Conservation (phyloP, 1,140 invertebrate genomes). For the Bombus sibiricus region DNA sequence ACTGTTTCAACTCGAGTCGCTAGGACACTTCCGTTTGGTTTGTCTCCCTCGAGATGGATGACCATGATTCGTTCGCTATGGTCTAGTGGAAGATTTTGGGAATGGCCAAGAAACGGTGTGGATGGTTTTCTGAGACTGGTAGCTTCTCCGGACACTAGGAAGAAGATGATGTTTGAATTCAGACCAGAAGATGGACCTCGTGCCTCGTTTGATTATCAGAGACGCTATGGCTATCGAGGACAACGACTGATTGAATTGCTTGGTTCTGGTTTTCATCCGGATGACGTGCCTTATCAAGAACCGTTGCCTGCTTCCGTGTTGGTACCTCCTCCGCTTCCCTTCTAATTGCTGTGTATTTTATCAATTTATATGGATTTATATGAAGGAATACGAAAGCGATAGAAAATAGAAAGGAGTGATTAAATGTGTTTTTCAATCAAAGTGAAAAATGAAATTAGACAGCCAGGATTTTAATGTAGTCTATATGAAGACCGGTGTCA, state of each 20-base stretch:
- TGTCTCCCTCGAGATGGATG: slow-evolving; percentile 32
- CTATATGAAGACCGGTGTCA: slow-evolving; percentile 84
- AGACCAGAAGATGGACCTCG: slow-evolving; percentile 63
- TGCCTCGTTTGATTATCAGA: slow-evolving; percentile 53
- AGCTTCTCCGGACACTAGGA: neutral
- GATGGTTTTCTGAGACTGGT: slow-evolving; percentile 30
- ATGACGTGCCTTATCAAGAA: neutral
- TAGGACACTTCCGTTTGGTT: slow-evolving; percentile 50
- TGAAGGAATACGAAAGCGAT: neutral
- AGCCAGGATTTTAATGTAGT: slow-evolving; percentile 86
- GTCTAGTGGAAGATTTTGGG: slow-evolving; percentile 9
- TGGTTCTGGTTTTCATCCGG: slow-evolving; percentile 49
- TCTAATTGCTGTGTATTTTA: neutral
- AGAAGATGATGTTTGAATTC: slow-evolving; percentile 55
- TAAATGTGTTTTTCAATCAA: neutral
- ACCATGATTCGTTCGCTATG: slow-evolving; percentile 4
- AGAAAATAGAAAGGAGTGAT: neutral
- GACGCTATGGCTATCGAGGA: slow-evolving; percentile 59
- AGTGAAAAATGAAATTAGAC: slow-evolving; percentile 73
- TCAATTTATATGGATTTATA: neutral
- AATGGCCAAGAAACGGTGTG: slow-evolving; percentile 41
- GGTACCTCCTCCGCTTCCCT: slow-evolving; percentile 22
- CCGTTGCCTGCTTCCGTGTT: slow-evolving; percentile 19
- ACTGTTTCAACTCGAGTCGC: slow-evolving; percentile 23
- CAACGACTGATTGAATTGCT: slow-evolving; percentile 58